Evolutionary conservation across 1,140 invertebrate genomes (phyloP).

Genomic region (Gryllus bimaculatus): DNA sequence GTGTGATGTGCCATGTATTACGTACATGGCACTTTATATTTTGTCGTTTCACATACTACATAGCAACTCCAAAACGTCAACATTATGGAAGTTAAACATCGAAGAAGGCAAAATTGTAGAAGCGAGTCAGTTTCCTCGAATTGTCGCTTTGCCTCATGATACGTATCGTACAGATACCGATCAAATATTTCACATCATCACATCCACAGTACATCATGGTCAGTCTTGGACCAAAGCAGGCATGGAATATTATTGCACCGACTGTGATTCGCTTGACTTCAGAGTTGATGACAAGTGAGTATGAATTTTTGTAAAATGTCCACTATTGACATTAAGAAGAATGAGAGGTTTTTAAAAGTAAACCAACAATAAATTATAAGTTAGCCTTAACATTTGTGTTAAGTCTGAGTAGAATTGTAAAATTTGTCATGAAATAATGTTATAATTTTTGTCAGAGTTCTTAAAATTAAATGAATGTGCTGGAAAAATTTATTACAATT

Average conservation of each 20-base stretch:
- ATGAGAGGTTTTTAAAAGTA: not conserved
- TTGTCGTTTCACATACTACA: slow-evolving; percentile 51
- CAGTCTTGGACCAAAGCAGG: slow-evolving; percentile 50
- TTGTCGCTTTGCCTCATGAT: slow-evolving; percentile 34
- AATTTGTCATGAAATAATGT: too few relatives aligned
- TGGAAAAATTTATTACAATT: not conserved
- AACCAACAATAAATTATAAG: not conserved
- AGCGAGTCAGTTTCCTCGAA: slow-evolving; percentile 40
- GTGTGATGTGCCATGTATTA: slow-evolving; percentile 19
- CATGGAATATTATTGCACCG: slow-evolving; percentile 31
- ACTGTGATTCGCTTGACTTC: slow-evolving; percentile 24
- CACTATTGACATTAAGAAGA: not conserved
- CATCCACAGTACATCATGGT: slow-evolving; percentile 50
- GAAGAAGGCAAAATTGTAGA: slow-evolving; percentile 58
- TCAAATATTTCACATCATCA: slow-evolving; percentile 52
- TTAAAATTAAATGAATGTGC: too few relatives aligned
- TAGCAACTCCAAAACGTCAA: slow-evolving; percentile 60
- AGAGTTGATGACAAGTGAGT: slow-evolving; percentile 8
- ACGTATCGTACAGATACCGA: slow-evolving; percentile 29
- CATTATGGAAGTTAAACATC: slow-evolving; percentile 59
- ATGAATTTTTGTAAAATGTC: not conserved
- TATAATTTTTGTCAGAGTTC: too few relatives aligned
- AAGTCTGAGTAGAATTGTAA: too few relatives aligned
- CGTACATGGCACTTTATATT: slow-evolving; percentile 34
- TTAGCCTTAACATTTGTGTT: not conserved